phyloP scores from a whole-genome alignment of 2,113 vertebrate species.

The Seriola dumerili region DNA sequence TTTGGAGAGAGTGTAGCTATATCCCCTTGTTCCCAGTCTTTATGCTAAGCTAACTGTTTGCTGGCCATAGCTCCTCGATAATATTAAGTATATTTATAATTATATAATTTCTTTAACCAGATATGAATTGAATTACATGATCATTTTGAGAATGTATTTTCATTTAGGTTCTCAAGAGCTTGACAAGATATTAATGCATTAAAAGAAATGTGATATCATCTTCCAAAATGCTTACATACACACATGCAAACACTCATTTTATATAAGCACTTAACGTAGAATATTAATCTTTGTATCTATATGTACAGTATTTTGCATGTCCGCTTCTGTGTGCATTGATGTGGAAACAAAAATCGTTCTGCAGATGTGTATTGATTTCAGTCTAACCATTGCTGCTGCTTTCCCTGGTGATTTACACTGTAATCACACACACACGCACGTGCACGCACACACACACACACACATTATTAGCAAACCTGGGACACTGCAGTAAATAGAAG shows the following conservation, averaged over 20 bases:
- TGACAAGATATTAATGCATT: background rate
- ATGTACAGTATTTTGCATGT: background rate
- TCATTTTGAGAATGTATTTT: background rate
- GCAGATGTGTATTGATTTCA: conserved; percentile 29
- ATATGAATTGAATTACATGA: background rate
- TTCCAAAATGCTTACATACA: background rate
- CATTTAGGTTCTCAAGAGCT: background rate
- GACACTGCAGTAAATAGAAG: conserved; percentile 1
- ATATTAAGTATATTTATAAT: too few relatives aligned
- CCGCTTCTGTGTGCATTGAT: background rate
- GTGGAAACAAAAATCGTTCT: background rate
- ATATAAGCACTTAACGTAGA: background rate
- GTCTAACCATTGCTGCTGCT: background rate
- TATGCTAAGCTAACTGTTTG: too few relatives aligned
- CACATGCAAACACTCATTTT: background rate
- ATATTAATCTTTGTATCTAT: background rate
- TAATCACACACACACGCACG: conserved; percentile 4
- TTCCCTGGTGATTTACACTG: conserved; percentile 42
- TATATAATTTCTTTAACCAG: too few relatives aligned
- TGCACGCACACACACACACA: background rate
- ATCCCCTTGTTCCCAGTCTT: too few relatives aligned
- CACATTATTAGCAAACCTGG: background rate
- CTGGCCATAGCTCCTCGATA: too few relatives aligned
- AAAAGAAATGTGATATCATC: background rate
- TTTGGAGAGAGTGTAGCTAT: too few relatives aligned